Conservation (phyloP, 2,113 vertebrate species). For the Limanda limanda region DNA sequence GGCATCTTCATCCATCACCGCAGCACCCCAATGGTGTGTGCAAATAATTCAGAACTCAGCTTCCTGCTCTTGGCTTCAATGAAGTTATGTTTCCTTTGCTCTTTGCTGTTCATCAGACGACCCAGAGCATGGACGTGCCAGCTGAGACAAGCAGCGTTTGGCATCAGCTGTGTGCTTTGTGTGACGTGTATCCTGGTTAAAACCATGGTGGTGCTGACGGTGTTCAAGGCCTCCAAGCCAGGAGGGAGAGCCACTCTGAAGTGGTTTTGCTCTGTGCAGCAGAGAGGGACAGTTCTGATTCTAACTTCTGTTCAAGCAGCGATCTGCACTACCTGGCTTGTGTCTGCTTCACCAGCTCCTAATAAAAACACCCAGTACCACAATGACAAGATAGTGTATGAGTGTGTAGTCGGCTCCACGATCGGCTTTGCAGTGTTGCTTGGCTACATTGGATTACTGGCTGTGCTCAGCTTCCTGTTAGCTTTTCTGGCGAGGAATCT, state of each 20-base stretch:
- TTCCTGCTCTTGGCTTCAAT: neutral
- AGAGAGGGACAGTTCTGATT: constrained; percentile 62
- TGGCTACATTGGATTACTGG: too few species aligned
- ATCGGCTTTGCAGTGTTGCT: too few species aligned
- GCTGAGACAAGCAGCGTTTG: constrained; percentile 17
- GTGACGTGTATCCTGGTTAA: constrained; percentile 24
- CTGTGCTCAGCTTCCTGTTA: too few species aligned
- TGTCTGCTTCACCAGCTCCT: constrained; percentile 40
- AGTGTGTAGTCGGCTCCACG: constrained; percentile 64
- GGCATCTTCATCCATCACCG: constrained; percentile 56
- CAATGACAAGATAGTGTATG: constrained; percentile 56
- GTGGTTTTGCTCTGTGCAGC: constrained; percentile 66
- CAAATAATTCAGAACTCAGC: constrained; percentile 17
- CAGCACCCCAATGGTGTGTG: neutral
- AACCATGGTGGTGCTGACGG: constrained; percentile 26
- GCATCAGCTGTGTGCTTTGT: constrained; percentile 11
- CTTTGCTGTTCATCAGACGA: constrained; percentile 63
- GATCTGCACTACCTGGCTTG: constrained; percentile 68
- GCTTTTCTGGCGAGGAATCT: too few species aligned
- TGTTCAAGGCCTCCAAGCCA: constrained; percentile 50
- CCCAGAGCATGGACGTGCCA: constrained; percentile 38
- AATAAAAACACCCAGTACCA: constrained; percentile 54
- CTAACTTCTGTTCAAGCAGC: constrained; percentile 58
- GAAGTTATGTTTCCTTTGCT: neutral
- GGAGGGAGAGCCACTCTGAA: constrained; percentile 41